Percentiles rank a stretch among this genome's conserved stretches.
phyloP scores from a whole-genome alignment of 2,888 invertebrate genomes.

The Ceriagrion tenellum region DNA sequence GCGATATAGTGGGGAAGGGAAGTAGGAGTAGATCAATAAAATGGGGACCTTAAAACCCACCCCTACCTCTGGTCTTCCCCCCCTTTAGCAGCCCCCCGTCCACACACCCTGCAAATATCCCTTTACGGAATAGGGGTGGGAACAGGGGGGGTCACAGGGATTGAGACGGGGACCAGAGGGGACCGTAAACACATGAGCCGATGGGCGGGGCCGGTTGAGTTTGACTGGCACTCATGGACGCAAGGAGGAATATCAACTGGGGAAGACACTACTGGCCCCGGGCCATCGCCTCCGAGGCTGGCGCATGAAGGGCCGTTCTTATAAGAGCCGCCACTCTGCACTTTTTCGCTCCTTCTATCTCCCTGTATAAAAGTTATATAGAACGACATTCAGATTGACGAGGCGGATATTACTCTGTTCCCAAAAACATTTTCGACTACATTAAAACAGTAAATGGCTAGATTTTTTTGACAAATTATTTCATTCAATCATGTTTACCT shows the following conservation, averaged over 20 bases:
- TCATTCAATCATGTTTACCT: no score
- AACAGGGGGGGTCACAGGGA: conserved; percentile 17
- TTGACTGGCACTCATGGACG: not conserved
- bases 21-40: conserved; percentile 47
- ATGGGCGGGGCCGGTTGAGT: not conserved
- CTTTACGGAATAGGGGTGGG: not conserved
- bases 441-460: no score
- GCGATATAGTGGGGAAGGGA: not conserved
- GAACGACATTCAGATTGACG: no score
- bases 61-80: not conserved
- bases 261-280: not conserved
- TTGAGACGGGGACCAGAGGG: conserved; percentile 41
- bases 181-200: conserved; percentile 56
- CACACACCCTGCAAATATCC: not conserved
- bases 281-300: no score
- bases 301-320: no score
- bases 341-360: no score
- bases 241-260: not conserved
- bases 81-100: not conserved
- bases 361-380: no score
- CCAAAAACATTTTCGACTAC: no score
- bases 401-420: no score
- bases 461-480: no score
- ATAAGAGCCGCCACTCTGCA: no score
- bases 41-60: conserved; percentile 5